phyloP scores from a whole-genome alignment of 2,888 invertebrate species.

The Polymixis lichenea region DNA sequence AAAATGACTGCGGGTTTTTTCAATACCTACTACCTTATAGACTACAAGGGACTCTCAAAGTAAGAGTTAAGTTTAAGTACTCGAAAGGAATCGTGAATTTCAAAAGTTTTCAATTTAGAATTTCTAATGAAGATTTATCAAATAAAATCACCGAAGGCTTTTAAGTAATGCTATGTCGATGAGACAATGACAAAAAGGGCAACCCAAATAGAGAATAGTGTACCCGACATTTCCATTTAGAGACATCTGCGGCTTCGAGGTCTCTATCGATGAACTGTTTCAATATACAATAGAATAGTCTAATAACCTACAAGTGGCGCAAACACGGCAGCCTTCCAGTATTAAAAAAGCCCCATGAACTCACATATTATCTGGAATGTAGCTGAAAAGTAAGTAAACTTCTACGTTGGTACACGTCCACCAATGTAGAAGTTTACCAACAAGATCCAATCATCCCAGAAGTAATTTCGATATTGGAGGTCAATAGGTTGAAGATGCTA shows the following conservation, averaged over 20 bases:
- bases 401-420: no score
- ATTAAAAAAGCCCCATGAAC: background rate
- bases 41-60: background rate
- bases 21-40: background rate
- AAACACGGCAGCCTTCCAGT: constrained; percentile 1
- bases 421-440: background rate
- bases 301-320: constrained; percentile 9
- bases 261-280: constrained; percentile 25
- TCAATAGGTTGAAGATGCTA: constrained; percentile 79
- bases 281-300: constrained; percentile 18
- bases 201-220: constrained; percentile 15
- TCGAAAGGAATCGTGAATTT: background rate
- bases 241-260: constrained; percentile 15
- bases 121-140: constrained; percentile 32
- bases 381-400: background rate
- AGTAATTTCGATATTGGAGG: constrained; percentile 63
- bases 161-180: background rate
- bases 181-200: constrained; percentile 23
- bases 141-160: constrained; percentile 19
- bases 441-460: constrained; percentile 34
- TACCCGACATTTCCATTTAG: constrained; percentile 45
- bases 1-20: background rate
- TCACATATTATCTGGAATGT: background rate
- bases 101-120: constrained; percentile 1
- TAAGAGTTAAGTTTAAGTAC: background rate